Percentiles rank a stretch among this genome's conserved stretches.
phyloP scores from a whole-genome alignment of 2,797 vertebrate species.

The Helostoma temminkii region DNA sequence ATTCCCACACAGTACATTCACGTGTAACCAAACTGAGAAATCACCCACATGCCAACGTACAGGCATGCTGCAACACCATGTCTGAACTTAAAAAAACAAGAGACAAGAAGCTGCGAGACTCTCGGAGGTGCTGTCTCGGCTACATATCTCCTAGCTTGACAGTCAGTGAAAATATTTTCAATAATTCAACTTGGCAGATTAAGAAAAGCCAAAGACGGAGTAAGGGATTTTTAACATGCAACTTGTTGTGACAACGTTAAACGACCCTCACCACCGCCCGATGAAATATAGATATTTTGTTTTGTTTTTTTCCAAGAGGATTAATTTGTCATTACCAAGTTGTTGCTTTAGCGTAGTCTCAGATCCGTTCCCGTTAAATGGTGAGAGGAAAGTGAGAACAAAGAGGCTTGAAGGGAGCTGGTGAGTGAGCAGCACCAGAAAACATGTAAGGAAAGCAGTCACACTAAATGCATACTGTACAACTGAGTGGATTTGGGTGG shows the following conservation, averaged over 20 bases:
- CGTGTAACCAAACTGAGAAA: slow-evolving; percentile 58
- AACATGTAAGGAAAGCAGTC: background rate
- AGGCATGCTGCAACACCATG: slow-evolving; percentile 46
- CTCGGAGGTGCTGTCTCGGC: slow-evolving; percentile 6
- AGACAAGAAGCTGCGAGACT: slow-evolving; percentile 46
- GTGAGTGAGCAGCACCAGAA: background rate
- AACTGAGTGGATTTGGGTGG: background rate
- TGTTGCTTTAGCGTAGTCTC: slow-evolving; percentile 9
- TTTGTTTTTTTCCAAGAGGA: slow-evolving; percentile 61
- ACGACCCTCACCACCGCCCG: slow-evolving; percentile 29
- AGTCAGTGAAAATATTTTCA: slow-evolving; percentile 63
- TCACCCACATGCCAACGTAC: slow-evolving; percentile 26
- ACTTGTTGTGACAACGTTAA: slow-evolving; percentile 70
- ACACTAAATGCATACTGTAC: background rate
- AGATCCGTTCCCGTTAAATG: slow-evolving; percentile 12
- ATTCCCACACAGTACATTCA: slow-evolving; percentile 55
- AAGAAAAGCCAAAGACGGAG: slow-evolving; percentile 48
- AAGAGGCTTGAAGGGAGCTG: background rate
- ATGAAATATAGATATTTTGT: slow-evolving; percentile 73
- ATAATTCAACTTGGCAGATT: slow-evolving; percentile 71
- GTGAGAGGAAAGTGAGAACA: slow-evolving; percentile 20
- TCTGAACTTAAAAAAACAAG: slow-evolving; percentile 56
- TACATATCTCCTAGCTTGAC: slow-evolving; percentile 41
- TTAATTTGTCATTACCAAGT: slow-evolving; percentile 61
- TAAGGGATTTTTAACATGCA: slow-evolving; percentile 54